phyloP scores from a whole-genome alignment of 1,140 invertebrate species.

The Nasonia vitripennis region DNA sequence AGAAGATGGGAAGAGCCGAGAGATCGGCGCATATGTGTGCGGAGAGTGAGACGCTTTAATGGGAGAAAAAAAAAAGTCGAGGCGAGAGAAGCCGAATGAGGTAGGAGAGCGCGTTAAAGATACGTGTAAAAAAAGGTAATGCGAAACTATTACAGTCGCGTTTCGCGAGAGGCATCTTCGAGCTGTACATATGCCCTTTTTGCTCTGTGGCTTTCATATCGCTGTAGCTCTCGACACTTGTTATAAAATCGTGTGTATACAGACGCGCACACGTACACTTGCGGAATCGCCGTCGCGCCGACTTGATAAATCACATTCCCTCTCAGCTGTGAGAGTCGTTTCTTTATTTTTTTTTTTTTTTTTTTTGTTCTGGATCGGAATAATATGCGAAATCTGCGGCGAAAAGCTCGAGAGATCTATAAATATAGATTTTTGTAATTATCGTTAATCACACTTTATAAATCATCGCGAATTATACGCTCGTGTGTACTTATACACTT shows the following conservation, averaged over 20 bases:
- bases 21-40: constrained; percentile 1
- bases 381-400: neutral
- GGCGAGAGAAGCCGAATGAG: constrained; percentile 17
- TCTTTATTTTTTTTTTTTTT: neutral
- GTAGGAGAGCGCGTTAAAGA: constrained; percentile 49
- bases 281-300: constrained; percentile 6
- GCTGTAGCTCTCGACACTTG: constrained; percentile 35
- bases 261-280: neutral
- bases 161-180: constrained; percentile 37
- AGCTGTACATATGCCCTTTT: neutral
- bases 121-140: constrained; percentile 48
- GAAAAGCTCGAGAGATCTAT: neutral
- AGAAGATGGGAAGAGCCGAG: constrained; percentile 35
- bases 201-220: constrained; percentile 20
- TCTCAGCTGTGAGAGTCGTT: neutral
- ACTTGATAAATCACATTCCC: constrained; percentile 38
- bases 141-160: constrained; percentile 52
- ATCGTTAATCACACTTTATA: constrained; percentile 37
- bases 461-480: constrained; percentile 3
- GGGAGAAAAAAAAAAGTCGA: constrained; percentile 39
- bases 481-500: neutral
- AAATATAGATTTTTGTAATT: neutral
- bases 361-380: neutral
- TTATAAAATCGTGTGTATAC: constrained; percentile 36
- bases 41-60: constrained; percentile 12